These are phyloP conservation scores for Pipistrellus kuhlii DNA, from an alignment of 2,797 vertebrate species.

Conservation along the genomic window DNA sequence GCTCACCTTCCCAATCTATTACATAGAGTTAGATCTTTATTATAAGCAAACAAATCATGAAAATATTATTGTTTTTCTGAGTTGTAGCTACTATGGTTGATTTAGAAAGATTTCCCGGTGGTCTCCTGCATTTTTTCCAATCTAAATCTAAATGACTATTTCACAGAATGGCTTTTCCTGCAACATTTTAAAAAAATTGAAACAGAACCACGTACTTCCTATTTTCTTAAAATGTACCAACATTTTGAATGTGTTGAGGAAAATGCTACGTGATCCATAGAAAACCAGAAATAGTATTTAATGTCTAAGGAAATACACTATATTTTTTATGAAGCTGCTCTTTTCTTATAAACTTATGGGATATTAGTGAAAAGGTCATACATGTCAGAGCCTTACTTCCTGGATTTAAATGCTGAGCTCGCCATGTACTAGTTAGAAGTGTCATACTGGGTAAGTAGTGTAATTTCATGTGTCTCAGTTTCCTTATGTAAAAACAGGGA, in stretches of 20 bases:
- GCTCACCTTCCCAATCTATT: background rate
- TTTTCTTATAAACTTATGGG: background rate
- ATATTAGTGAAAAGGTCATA: too few species aligned
- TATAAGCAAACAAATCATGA: background rate
- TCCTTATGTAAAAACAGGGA: background rate
- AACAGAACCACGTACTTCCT: background rate
- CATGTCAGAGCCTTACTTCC: background rate
- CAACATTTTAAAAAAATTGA: background rate
- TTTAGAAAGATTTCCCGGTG: background rate
- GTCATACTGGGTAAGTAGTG: background rate
- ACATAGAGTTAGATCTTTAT: background rate
- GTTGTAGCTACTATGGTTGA: background rate
- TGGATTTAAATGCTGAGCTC: background rate
- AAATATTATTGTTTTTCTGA: background rate
- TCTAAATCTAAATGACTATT: background rate
- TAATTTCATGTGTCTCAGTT: background rate
- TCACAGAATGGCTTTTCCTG: background rate
- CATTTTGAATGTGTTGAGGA: background rate
- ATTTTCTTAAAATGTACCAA: conserved; percentile 16
- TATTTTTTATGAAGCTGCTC: background rate
- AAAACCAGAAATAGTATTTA: background rate
- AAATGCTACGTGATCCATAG: background rate
- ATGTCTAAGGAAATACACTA: background rate
- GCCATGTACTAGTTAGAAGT: background rate
- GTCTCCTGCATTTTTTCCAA: background rate